Evolutionary conservation across 1,140 invertebrate genomes (phyloP).

Genomic region (Micrasema longulum): DNA sequence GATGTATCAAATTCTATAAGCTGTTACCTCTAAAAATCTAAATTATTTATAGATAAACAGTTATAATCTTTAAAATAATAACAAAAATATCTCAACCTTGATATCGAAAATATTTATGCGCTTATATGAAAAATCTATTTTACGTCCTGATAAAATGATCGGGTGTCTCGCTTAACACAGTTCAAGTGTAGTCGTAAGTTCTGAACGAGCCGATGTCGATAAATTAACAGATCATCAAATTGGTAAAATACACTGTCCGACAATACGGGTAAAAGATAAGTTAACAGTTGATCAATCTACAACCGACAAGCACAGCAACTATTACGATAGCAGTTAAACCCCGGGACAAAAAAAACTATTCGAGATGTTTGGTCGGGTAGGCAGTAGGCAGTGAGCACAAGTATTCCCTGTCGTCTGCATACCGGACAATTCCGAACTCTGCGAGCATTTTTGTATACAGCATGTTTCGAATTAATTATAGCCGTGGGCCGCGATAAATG

Average conservation of each 20-base stretch:
- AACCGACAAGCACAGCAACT: slow-evolving; percentile 1
- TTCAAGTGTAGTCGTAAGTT: not conserved
- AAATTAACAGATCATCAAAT: not conserved
- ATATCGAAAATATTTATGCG: too few relatives aligned
- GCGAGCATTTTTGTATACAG: slow-evolving; percentile 32
- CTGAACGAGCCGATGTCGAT: not conserved
- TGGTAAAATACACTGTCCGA: not conserved
- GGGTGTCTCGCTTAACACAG: too few relatives aligned
- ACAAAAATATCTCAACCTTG: too few relatives aligned
- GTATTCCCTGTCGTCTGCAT: slow-evolving; percentile 35
- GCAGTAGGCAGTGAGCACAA: too few relatives aligned
- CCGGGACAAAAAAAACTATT: slow-evolving; percentile 19
- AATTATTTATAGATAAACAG: too few relatives aligned
- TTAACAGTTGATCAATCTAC: slow-evolving; percentile 10
- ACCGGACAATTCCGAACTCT: slow-evolving; percentile 32
- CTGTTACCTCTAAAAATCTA: too few relatives aligned
- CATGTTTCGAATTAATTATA: slow-evolving; percentile 38
- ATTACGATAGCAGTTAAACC: slow-evolving; percentile 29
- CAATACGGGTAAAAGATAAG: too few relatives aligned
- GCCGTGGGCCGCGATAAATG: slow-evolving; percentile 34
- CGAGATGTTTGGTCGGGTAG: slow-evolving; percentile 23
- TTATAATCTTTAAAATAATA: too few relatives aligned
- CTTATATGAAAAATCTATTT: too few relatives aligned
- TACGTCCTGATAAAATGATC: too few relatives aligned
- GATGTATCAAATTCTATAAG: too few relatives aligned